Base-by-base conservation (phyloP, 2,797 vertebrate genomes). In the Odontamblyopus rebecca region DNA sequence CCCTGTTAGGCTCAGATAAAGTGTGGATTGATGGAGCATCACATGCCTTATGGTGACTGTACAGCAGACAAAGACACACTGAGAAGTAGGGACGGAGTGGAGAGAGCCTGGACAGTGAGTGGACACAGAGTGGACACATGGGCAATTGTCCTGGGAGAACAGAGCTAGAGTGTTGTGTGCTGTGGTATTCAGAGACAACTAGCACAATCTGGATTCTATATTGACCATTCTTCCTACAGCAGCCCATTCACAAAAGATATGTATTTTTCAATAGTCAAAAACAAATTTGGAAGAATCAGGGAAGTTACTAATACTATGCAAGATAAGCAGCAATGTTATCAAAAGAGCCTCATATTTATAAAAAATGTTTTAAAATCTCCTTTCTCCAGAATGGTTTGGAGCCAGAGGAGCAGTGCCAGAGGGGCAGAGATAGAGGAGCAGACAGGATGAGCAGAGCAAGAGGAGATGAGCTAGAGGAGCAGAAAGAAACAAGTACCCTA, bases 181-280 rank as follows among this genome's bases (percentile, higher is more conserved):
- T 84, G 88, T 87, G 88, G 91, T 85, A 81, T 83, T 73, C 78
- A 63, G 79, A 89, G 70, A 89, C 60, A 68, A 69, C 77, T 81
- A 82, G 91, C 80, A 91, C 88, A 73, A 88, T 92, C 87, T 30
- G 82, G 87, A 92, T 92, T 89, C 90, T 92, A 82, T 80, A 85
- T 76, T 70, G 79, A 85, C 86, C 89, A 78, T 81, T 89, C 78
- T 82, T 72, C 81, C 78, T 73, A 88, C 80, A 70, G 67, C 19
- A 15, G 57, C 54, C 64, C 65, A 74, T 65, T 76, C 66, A 29
- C n/a, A 54, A 23, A 9, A 9, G 53, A 8, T 54, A n/a, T 48
- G 44, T 48, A 15, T 48, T 48, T 48, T 48, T 6, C 1, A 54
- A 11, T 3, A 9, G 2, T 54, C 53, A 2, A n/a, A n/a, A 54